Evolutionary conservation across 2,888 invertebrate species (phyloP).

Genomic region (Amphipoea lucens): DNA sequence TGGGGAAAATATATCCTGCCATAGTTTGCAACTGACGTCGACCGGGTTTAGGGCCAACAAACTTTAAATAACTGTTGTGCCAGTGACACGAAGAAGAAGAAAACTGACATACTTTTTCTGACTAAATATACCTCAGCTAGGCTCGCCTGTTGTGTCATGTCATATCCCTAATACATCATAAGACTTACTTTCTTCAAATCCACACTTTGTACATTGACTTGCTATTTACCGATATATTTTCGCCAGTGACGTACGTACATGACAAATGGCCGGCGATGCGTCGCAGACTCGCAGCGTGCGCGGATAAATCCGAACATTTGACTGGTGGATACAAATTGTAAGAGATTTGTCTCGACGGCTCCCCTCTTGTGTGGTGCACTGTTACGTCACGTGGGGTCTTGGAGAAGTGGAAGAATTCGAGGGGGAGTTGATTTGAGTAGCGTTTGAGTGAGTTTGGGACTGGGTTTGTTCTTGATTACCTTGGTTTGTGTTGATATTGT

Average conservation of each 20-base stretch:
- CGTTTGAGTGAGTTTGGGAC: slow-evolving; percentile 23
- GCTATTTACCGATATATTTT: slow-evolving; percentile 44
- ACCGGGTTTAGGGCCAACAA: too few relatives aligned
- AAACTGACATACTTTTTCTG: not conserved
- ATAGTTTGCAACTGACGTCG: not conserved
- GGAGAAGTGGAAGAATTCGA: slow-evolving; percentile 1
- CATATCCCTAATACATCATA: not conserved
- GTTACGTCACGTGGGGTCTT: slow-evolving; percentile 31
- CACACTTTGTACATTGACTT: slow-evolving; percentile 21
- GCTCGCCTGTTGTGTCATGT: too few relatives aligned
- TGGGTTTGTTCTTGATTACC: not conserved
- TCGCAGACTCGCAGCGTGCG: slow-evolving; percentile 41
- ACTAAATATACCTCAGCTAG: not conserved
- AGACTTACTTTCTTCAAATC: not conserved
- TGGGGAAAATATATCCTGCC: not conserved
- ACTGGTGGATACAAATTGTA: slow-evolving; percentile 61
- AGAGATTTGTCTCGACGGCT: slow-evolving; percentile 50
- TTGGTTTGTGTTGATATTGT: not conserved
- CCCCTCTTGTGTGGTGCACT: slow-evolving; percentile 49
- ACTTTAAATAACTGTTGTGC: not conserved
- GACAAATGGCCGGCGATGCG: slow-evolving; percentile 51
- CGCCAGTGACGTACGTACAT: slow-evolving; percentile 42
- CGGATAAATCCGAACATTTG: slow-evolving; percentile 56
- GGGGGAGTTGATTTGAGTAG: slow-evolving; percentile 18
- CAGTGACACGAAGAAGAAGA: not conserved